Evolutionary conservation across 2,797 vertebrate species (phyloP).

Genomic region (Siniperca undulata): DNA sequence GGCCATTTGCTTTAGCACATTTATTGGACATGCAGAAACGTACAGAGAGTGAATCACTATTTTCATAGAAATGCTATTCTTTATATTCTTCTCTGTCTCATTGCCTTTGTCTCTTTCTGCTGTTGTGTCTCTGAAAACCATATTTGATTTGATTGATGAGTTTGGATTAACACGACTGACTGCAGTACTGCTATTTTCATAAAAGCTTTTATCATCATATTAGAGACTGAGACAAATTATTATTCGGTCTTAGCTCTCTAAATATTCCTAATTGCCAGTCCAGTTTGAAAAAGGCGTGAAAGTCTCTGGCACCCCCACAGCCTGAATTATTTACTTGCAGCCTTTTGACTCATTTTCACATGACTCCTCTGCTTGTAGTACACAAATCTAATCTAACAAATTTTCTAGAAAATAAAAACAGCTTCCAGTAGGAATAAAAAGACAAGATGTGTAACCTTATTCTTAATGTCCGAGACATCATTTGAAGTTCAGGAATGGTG

Average conservation of each 20-base stretch:
- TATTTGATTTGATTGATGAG: conserved; percentile 7
- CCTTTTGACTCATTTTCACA: not conserved
- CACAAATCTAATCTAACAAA: not conserved
- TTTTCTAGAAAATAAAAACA: not conserved
- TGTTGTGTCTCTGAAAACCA: not conserved
- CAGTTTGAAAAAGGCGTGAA: not conserved
- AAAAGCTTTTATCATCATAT: conserved; percentile 22
- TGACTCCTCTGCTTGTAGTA: not conserved
- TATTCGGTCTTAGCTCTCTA: conserved; percentile 10
- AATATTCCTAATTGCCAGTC: conserved; percentile 9
- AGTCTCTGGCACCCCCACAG: not conserved
- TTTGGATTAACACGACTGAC: conserved; percentile 4
- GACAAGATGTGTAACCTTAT: not conserved
- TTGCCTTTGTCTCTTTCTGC: not conserved
- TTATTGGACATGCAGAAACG: not conserved
- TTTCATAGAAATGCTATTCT: not conserved
- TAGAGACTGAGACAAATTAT: conserved; percentile 21
- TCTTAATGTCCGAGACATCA: not conserved
- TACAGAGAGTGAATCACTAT: not conserved
- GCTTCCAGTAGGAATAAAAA: not conserved
- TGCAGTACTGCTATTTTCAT: conserved; percentile 25
- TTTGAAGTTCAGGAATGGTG: not conserved
- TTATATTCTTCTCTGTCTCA: not conserved
- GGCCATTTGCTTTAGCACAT: not conserved
- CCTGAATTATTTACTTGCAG: conserved; percentile 2